Evolutionary conservation across 2,113 vertebrate species (phyloP).

Genomic region (Pseudorhombus dupliciocellatus): DNA sequence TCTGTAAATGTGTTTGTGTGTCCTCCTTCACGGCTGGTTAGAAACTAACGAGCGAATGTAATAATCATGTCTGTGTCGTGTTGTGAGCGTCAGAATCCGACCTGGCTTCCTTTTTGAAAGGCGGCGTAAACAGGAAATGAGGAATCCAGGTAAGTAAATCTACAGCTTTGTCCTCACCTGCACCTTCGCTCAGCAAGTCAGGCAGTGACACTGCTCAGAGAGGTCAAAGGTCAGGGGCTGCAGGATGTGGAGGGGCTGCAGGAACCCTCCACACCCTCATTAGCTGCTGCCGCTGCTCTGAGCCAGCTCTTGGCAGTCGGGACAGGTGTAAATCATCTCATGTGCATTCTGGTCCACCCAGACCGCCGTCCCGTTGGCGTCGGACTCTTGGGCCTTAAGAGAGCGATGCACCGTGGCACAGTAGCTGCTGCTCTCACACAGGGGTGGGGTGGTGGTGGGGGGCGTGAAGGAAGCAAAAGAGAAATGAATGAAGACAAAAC

Average conservation of each 20-base stretch:
- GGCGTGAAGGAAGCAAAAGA: slow-evolving; percentile 33
- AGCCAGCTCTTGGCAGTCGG: slow-evolving; percentile 77
- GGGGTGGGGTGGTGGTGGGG: not conserved
- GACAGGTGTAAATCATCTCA: slow-evolving; percentile 80
- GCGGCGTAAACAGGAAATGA: not conserved
- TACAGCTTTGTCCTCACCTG: slow-evolving; percentile 73
- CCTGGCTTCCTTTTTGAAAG: not conserved
- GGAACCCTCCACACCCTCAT: slow-evolving; percentile 49
- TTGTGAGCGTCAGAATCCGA: too few relatives aligned
- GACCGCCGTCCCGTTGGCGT: slow-evolving; percentile 68
- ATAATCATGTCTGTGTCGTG: too few relatives aligned
- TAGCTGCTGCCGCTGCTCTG: slow-evolving; percentile 60
- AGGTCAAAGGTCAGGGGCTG: slow-evolving; percentile 44
- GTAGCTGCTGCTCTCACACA: slow-evolving; percentile 73
- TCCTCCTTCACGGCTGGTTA: too few relatives aligned
- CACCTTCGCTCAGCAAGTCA: slow-evolving; percentile 56
- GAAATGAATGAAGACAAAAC: not conserved
- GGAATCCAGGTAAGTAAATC: too few relatives aligned
- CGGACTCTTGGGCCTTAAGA: slow-evolving; percentile 71
- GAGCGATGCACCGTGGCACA: slow-evolving; percentile 73
- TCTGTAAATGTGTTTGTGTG: too few relatives aligned
- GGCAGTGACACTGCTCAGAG: slow-evolving; percentile 56
- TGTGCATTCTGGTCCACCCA: slow-evolving; percentile 74
- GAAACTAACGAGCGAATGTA: too few relatives aligned
- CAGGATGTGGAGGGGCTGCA: slow-evolving; percentile 14